phyloP scores from a whole-genome alignment of 2,797 vertebrate species.

The Anabacerthia variegaticeps region DNA sequence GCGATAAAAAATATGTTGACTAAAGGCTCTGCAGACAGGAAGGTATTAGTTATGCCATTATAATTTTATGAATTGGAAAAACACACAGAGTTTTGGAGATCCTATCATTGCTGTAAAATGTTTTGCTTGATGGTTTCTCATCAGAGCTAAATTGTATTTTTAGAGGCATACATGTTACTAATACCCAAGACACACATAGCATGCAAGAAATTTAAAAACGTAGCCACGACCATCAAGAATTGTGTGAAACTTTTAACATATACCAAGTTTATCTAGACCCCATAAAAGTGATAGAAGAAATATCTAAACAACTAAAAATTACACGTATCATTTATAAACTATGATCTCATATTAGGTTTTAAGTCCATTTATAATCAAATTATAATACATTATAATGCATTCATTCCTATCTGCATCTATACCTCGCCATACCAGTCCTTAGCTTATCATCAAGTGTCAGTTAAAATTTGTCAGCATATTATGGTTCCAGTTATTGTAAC shows the following conservation, averaged over 20 bases:
- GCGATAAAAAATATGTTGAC: background rate
- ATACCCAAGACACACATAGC: background rate
- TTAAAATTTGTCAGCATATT: background rate
- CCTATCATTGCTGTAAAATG: background rate
- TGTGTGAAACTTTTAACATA: background rate
- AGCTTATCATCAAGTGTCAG: background rate
- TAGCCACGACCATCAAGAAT: background rate
- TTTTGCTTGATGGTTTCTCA: background rate
- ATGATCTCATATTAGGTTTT: background rate
- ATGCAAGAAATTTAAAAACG: background rate
- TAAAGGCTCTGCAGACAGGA: background rate
- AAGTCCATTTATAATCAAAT: background rate
- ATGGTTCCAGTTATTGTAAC: background rate
- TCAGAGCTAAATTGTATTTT: background rate
- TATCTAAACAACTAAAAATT: background rate
- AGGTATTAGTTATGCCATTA: background rate
- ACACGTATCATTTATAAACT: background rate
- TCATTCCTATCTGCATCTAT: background rate
- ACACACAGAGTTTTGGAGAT: background rate
- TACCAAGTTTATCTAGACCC: background rate
- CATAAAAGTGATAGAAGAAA: background rate
- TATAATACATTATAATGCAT: background rate
- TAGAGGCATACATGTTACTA: background rate
- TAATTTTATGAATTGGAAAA: background rate
- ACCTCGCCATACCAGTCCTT: background rate